These are phyloP conservation scores for Anastrepha obliqua DNA, from an alignment of 1,140 invertebrate genomes.

Conservation along the genomic window DNA sequence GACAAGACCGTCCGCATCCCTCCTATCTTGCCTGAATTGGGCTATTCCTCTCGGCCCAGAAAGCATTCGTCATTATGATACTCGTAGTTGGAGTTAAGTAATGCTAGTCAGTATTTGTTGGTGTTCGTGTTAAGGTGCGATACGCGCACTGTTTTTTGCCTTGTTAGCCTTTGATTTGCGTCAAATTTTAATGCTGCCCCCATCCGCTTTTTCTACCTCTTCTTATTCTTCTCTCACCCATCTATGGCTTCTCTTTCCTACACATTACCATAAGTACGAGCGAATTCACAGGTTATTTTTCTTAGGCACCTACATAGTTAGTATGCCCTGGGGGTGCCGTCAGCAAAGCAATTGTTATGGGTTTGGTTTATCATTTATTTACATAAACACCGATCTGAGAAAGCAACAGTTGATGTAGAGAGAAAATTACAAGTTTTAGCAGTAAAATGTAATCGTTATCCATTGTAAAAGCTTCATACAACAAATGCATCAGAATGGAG, in stretches of 20 bases:
- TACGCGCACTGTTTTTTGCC: background rate
- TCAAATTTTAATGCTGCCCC: background rate
- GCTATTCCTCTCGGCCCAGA: too few relatives aligned
- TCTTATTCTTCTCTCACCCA: background rate
- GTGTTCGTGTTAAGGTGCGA: background rate
- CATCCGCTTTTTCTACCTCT: too few relatives aligned
- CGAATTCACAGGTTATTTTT: background rate
- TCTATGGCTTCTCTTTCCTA: background rate
- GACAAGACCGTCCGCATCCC: background rate
- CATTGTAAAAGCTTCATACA: background rate
- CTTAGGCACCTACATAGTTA: background rate
- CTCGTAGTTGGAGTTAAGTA: background rate
- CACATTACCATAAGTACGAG: background rate
- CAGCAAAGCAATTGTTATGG: slow-evolving; percentile 46
- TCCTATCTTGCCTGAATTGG: background rate
- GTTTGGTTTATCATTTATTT: slow-evolving; percentile 39
- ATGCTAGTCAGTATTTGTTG: background rate
- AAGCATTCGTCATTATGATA: slow-evolving; percentile 34
- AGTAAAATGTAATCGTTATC: background rate
- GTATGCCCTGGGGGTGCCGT: slow-evolving; percentile 38
- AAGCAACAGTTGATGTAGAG: background rate
- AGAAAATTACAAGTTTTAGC: slow-evolving; percentile 17
- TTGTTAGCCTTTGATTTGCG: background rate
- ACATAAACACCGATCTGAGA: slow-evolving; percentile 3
- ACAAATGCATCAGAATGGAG: too few relatives aligned